phyloP scores from a whole-genome alignment of 2,888 invertebrate species.

The Papilio elwesi region DNA sequence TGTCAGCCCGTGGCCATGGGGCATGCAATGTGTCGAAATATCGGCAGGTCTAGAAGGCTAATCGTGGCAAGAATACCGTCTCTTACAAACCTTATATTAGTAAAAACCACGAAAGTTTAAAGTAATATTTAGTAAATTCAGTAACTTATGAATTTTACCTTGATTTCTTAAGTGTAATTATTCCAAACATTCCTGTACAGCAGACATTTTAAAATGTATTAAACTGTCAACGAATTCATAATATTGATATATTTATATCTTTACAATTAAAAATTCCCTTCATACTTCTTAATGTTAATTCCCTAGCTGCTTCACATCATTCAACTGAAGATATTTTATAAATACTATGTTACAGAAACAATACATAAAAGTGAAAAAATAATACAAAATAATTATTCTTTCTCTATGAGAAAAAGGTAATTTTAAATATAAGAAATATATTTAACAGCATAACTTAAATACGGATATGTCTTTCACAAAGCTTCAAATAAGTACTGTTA shows the following conservation, averaged over 20 bases:
- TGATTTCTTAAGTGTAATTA: neutral
- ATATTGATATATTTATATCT: conserved; percentile 11
- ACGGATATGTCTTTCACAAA: conserved; percentile 31
- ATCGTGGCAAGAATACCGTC: too few species aligned
- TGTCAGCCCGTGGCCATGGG: too few species aligned
- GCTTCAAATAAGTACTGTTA: neutral
- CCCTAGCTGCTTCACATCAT: conserved; percentile 11
- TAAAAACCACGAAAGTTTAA: too few species aligned
- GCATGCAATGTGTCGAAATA: too few species aligned
- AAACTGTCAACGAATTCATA: conserved; percentile 4
- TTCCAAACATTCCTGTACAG: neutral
- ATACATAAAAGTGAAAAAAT: neutral
- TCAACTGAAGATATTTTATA: conserved; percentile 17
- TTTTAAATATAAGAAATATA: conserved; percentile 3
- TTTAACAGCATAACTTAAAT: conserved; percentile 23
- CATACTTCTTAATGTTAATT: neutral
- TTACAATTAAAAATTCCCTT: neutral
- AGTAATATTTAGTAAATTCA: too few species aligned
- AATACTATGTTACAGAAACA: conserved; percentile 7
- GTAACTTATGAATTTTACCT: too few species aligned
- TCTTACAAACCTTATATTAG: too few species aligned
- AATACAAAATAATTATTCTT: neutral
- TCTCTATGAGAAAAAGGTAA: neutral
- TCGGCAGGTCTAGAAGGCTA: too few species aligned
- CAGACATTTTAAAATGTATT: neutral